Percentiles rank a stretch among this genome's conserved stretches.
Evolutionary conservation across 1,140 invertebrate genomes (phyloP).

Genomic region (Sycophaga agraensis): DNA sequence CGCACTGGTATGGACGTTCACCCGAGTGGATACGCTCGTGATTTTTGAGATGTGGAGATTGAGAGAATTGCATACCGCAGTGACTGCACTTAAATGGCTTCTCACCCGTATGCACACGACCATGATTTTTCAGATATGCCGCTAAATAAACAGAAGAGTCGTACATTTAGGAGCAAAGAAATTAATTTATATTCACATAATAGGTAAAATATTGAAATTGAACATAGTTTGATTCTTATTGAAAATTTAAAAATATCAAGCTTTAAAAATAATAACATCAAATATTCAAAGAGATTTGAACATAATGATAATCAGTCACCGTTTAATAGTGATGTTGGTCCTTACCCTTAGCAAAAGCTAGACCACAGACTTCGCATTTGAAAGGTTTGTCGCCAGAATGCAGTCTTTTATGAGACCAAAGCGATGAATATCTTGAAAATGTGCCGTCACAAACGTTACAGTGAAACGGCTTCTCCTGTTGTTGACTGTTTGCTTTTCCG

Average conservation of each 20-base stretch:
- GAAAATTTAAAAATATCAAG: too few species aligned
- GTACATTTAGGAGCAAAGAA: too few species aligned
- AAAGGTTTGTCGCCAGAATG: conserved; percentile 88
- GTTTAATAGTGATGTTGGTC: neutral
- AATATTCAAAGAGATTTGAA: too few species aligned
- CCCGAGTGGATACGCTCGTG: conserved; percentile 89
- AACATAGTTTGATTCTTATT: too few species aligned
- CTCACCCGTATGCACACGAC: conserved; percentile 79
- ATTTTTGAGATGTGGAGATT: conserved; percentile 88
- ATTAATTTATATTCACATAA: too few species aligned
- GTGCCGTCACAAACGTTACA: conserved; percentile 84
- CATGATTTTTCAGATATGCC: conserved; percentile 89
- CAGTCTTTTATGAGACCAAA: conserved; percentile 83
- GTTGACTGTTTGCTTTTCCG: conserved; percentile 60
- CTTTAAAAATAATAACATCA: too few species aligned
- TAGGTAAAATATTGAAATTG: too few species aligned
- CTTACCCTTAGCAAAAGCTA: conserved; percentile 82
- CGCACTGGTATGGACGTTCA: conserved; percentile 88
- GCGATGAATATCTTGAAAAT: conserved; percentile 79
- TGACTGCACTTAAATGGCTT: conserved; percentile 86
- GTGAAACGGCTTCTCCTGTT: conserved; percentile 78
- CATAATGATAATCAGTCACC: conserved; percentile 18
- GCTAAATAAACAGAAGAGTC: too few species aligned
- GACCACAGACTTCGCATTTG: conserved; percentile 89
- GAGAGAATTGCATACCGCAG: conserved; percentile 86